Base-by-base conservation (phyloP, 2,888 invertebrate genomes). In the Elgonia sp. region DNA sequence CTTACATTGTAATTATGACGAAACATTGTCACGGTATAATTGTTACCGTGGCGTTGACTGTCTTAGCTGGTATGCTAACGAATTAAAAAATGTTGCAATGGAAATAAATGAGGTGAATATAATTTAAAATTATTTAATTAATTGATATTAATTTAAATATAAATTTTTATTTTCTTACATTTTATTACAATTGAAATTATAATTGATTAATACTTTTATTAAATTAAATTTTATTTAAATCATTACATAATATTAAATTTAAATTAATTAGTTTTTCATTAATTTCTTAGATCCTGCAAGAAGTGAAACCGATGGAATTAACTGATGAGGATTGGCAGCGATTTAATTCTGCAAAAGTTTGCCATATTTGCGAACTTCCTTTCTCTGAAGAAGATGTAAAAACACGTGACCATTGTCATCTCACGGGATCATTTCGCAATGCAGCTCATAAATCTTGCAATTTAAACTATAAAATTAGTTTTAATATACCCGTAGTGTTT, bases 61-160 rank as follows among this genome's bases (percentile, higher is more conserved):
- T 12, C 37, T 42, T 1, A 55, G 9, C 20, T 3, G 73, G 73
- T 73, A 60, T 40, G 73, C 60, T 3, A 14, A 57, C 0, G 60
- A 60, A 60, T 60, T 73, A 10, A 57, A 60, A 16, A 60, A 21
- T 16, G 42, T 73, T 9, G 57, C 72, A 40, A 12, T 6, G 9
- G 57, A 57, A 40, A 29, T 57, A 6, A 20, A 72, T 57, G 14
- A 72, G 72, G 57, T 72, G 57, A 55, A 40, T n/a, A n/a, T n/a
- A n/a, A 42, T 42, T 50, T 14, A 50, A 50, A 10, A 14, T n/a
- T n/a, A n/a, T n/a, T n/a, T n/a, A n/a, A n/a, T n/a, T n/a, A n/a
- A n/a, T n/a, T n/a, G n/a, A n/a, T n/a, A n/a, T n/a, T n/a, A n/a
- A n/a, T n/a, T n/a, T n/a, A n/a, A n/a, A n/a, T n/a, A n/a, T n/a